A percentile compares a stretch with the other conserved stretches of the same genome.
phyloP scores from a whole-genome alignment of 2,797 vertebrate genomes.

The Pampus argenteus region DNA sequence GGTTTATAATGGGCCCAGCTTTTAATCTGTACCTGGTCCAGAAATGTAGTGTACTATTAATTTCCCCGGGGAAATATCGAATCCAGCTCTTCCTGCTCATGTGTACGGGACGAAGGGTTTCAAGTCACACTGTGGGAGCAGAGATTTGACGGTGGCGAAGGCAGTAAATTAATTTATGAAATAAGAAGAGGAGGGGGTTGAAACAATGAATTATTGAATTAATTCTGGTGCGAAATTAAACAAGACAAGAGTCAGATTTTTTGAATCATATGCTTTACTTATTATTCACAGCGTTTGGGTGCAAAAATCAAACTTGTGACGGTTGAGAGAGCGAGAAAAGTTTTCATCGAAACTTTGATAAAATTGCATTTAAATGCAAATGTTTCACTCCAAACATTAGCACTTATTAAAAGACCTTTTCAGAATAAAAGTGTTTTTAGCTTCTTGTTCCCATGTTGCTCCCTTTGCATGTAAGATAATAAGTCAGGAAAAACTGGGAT shows the following conservation, averaged over 20 bases:
- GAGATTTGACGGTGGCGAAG: slow-evolving; percentile 36
- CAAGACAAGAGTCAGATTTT: slow-evolving; percentile 28
- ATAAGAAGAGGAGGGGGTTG: slow-evolving; percentile 24
- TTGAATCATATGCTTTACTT: neutral
- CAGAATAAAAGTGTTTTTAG: slow-evolving; percentile 3
- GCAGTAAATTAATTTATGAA: slow-evolving; percentile 59
- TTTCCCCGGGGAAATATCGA: slow-evolving; percentile 80
- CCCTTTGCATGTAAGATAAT: neutral
- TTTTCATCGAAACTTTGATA: no score
- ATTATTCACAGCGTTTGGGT: no score
- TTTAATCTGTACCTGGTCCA: slow-evolving; percentile 80
- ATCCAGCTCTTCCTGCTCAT: slow-evolving; percentile 51
- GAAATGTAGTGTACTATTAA: slow-evolving; percentile 78
- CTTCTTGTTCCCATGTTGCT: neutral
- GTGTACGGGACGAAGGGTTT: slow-evolving; percentile 33
- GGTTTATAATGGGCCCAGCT: slow-evolving; percentile 78
- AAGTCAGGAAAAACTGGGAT: neutral
- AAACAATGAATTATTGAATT: slow-evolving; percentile 57
- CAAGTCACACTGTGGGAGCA: slow-evolving; percentile 32
- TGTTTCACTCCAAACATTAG: neutral
- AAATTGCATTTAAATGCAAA: no score
- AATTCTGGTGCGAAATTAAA: slow-evolving; percentile 59
- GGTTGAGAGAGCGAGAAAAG: neutral
- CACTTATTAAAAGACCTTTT: neutral
- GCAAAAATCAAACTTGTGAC: slow-evolving; percentile 13